Conservation (phyloP, 2,113 vertebrate species). For the Notiomystis cincta region DNA sequence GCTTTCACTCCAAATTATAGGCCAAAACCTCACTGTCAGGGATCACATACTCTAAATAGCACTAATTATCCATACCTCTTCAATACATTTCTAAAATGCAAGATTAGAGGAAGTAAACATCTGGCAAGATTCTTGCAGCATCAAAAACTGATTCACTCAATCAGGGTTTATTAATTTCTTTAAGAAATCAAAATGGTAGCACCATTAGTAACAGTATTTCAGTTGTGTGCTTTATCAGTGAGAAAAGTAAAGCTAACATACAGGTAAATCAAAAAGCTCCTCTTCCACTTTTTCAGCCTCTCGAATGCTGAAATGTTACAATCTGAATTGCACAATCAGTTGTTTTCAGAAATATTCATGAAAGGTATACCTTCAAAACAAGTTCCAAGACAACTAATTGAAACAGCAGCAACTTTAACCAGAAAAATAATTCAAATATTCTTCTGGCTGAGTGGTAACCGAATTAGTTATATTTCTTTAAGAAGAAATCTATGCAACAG, state of each 20-base stretch:
- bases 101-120: background rate
- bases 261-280: background rate
- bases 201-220: background rate
- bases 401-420: background rate
- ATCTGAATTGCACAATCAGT: background rate
- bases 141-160: background rate
- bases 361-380: background rate
- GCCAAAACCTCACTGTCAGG: background rate
- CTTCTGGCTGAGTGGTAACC: background rate
- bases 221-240: background rate
- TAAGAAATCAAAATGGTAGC: background rate
- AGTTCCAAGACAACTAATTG: background rate
- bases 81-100: background rate
- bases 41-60: background rate
- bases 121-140: background rate
- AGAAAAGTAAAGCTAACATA: background rate
- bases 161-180: background rate
- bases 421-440: background rate
- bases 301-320: background rate
- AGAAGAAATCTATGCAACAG: background rate
- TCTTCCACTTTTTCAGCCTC: background rate
- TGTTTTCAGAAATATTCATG: background rate
- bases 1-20: background rate
- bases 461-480: background rate
- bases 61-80: background rate